Conservation (phyloP, 2,888 invertebrate species). For the Bellardia pandia region DNA sequence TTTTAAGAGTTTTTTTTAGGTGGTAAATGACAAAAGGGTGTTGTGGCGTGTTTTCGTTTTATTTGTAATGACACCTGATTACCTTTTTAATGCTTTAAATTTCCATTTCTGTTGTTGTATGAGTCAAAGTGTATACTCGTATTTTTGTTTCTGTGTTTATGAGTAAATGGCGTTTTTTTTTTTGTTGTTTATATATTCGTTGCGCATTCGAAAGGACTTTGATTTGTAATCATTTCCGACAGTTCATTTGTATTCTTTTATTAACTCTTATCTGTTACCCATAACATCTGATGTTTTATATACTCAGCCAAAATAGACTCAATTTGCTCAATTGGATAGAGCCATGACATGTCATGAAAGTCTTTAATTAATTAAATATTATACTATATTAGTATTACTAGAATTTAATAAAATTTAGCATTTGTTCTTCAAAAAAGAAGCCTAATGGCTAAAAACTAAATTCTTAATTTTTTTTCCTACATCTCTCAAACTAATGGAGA, state of each 20-base stretch:
- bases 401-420: too few species aligned
- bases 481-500: too few species aligned
- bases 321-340: slow-evolving; percentile 4
- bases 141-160: slow-evolving; percentile 12
- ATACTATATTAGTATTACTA: too few species aligned
- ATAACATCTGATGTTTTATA: slow-evolving; percentile 67
- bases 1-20: slow-evolving; percentile 13
- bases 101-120: slow-evolving; percentile 26
- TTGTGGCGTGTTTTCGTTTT: slow-evolving; percentile 71
- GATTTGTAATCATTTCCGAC: slow-evolving; percentile 73
- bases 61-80: slow-evolving; percentile 74
- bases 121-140: not conserved
- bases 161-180: slow-evolving; percentile 44
- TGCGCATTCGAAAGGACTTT: slow-evolving; percentile 69
- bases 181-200: slow-evolving; percentile 46
- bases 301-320: not conserved
- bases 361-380: not conserved
- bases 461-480: too few species aligned
- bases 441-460: too few species aligned
- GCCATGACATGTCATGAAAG: slow-evolving; percentile 1
- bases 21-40: slow-evolving; percentile 61
- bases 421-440: too few species aligned
- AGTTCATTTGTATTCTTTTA: slow-evolving; percentile 71
- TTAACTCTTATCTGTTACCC: slow-evolving; percentile 70
- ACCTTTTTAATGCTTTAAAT: slow-evolving; percentile 70